Evolutionary conservation across 2,888 invertebrate species (phyloP), one percentile per base, ranked within the genome.

Genomic region (Pseudoips prasinana): DNA sequence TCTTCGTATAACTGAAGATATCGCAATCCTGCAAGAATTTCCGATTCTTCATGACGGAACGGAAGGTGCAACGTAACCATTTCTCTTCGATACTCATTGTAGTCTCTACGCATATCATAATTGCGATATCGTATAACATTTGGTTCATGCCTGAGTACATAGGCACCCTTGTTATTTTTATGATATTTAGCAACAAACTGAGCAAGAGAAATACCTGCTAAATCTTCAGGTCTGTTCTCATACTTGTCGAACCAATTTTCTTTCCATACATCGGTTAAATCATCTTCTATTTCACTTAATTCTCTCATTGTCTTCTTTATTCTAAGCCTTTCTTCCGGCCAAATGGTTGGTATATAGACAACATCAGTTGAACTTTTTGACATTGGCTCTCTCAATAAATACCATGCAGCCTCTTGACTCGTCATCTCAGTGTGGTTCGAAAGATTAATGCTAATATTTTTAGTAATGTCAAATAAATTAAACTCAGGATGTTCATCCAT

Each of bases 361-460:
- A 73, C 34, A 22, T 44, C 35, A 23, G 35, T 23, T 3, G 66
- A 69, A 33, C 59, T 29, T 46, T 54, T 58, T n/a, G 66, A 67
- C 80, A 83, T 85, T 6, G 76, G 74, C 39, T 76, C 58, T 19
- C 78, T 50, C 25, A 86, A 39, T 1, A 85, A 40, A 62, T 66
- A 82, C 79, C 79, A 83, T 32, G 80, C 81, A 38, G 77, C 76
- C 63, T 79, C 77, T 66, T 80, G 78, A 33, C 58, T 59, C 3
- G 67, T 50, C 50, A 79, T 78, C 42, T 79, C 78, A 26, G 67
- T 60, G 27, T 50, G 39, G 27, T 80, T 72, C 0, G 78, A 51
- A 7, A 78, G 30, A 25, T 63, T 48, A 35, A 57, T 14, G 40
- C 60, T 63, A 8, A 62, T 41, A 9, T 34, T 43, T 50, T 53